These are phyloP conservation scores for Bombus picipes DNA, from an alignment of 1,140 invertebrate genomes.

Conservation along the genomic window DNA sequence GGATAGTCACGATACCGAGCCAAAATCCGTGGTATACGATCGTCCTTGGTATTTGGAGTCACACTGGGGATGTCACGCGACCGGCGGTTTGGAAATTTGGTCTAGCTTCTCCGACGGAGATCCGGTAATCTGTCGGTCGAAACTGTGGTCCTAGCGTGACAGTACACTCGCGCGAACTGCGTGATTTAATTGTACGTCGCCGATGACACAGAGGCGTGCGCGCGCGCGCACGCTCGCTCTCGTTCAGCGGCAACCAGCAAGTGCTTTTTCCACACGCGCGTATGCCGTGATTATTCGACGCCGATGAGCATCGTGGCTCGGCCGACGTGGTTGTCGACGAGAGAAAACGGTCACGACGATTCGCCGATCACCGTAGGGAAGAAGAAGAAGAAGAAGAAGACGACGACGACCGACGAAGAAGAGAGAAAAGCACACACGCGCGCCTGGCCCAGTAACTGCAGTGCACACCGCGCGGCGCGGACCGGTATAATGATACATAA, in stretches of 20 bases:
- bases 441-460: slow-evolving; percentile 80
- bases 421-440: slow-evolving; percentile 77
- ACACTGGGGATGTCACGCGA: background rate
- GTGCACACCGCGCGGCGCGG: slow-evolving; percentile 83
- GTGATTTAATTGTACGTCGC: slow-evolving; percentile 63
- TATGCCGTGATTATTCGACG: slow-evolving; percentile 52
- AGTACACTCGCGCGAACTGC: slow-evolving; percentile 54
- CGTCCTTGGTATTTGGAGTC: too few species aligned
- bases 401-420: slow-evolving; percentile 60
- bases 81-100: background rate
- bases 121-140: slow-evolving; percentile 31
- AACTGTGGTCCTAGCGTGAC: background rate
- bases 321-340: slow-evolving; percentile 50
- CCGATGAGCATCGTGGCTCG: slow-evolving; percentile 57
- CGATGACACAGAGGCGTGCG: slow-evolving; percentile 35
- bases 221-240: slow-evolving; percentile 57
- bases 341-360: slow-evolving; percentile 26
- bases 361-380: slow-evolving; percentile 30
- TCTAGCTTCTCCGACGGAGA: slow-evolving; percentile 27
- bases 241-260: slow-evolving; percentile 48
- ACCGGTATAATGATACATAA: slow-evolving; percentile 84
- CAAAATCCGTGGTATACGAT: background rate
- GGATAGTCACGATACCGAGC: background rate
- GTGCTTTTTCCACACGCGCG: slow-evolving; percentile 61
- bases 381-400: slow-evolving; percentile 56